A percentile compares a stretch with the other conserved stretches of the same genome.
Conservation (phyloP, 2,888 invertebrate species). For the Sphaerophoria taeniata region DNA sequence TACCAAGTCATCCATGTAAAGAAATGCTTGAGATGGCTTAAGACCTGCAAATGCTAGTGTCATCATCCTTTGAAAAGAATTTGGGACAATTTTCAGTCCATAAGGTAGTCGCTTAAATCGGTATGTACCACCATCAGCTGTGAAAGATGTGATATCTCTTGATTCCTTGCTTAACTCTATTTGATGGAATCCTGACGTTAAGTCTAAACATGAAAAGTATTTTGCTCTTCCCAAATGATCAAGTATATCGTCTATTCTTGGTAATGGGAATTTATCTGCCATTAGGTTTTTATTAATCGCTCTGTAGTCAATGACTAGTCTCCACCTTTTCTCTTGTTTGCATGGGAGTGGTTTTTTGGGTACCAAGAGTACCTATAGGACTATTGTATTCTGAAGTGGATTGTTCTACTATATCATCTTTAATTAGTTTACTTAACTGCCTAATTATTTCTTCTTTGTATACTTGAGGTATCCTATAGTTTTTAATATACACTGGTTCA, state of each 20-base stretch:
- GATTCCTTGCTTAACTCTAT: slow-evolving; percentile 15
- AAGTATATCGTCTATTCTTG: slow-evolving; percentile 7
- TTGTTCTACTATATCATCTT: slow-evolving; percentile 3
- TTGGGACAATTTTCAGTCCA: slow-evolving; percentile 59
- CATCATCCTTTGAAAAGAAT: slow-evolving; percentile 76
- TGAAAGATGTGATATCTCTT: slow-evolving; percentile 15
- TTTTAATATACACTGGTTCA: slow-evolving; percentile 5
- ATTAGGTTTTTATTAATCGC: not conserved
- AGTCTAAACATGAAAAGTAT: slow-evolving; percentile 80
- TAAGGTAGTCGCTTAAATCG: slow-evolving; percentile 75
- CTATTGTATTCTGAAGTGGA: not conserved
- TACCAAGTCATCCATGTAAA: slow-evolving; percentile 3
- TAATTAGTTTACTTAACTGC: not conserved
- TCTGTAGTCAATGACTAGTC: slow-evolving; percentile 5
- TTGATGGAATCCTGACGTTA: slow-evolving; percentile 29
- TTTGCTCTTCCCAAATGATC: slow-evolving; percentile 44
- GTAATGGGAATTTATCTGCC: not conserved
- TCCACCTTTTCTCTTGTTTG: not conserved
- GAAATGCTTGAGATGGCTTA: slow-evolving; percentile 37
- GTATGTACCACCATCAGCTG: slow-evolving; percentile 59
- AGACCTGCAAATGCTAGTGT: slow-evolving; percentile 65
- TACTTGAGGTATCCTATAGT: slow-evolving; percentile 5
- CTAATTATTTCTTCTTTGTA: not conserved
- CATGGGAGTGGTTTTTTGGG: not conserved
- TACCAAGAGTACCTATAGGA: no score